Percentiles rank a stretch among this genome's conserved stretches.
Evolutionary conservation across 1,140 invertebrate genomes (phyloP).

Genomic region (Pectinophora gossypiella): DNA sequence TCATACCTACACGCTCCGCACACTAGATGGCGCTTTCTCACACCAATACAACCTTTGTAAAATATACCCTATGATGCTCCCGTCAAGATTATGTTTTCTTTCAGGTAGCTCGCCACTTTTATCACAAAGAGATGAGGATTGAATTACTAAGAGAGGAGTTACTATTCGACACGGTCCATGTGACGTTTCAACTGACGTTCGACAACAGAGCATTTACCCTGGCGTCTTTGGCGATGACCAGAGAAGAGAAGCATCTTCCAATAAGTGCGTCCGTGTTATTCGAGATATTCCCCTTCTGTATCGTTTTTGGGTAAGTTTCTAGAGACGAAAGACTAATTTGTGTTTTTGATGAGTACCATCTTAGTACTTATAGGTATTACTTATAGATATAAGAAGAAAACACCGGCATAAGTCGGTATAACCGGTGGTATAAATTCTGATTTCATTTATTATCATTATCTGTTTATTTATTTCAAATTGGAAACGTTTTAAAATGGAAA

Average conservation of each 20-base stretch:
- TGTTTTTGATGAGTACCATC: too few species aligned
- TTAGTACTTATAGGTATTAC: too few species aligned
- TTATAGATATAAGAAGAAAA: too few species aligned
- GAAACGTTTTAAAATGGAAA: too few species aligned
- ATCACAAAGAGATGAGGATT: conserved; percentile 94
- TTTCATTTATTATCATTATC: too few species aligned
- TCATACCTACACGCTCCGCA: not conserved
- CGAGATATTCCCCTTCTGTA: conserved; percentile 98
- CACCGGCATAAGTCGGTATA: too few species aligned
- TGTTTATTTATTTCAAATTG: too few species aligned
- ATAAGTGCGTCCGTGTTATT: conserved; percentile 93
- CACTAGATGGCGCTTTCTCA: conserved; percentile 7
- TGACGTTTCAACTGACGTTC: conserved; percentile 94
- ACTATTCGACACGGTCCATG: conserved; percentile 93
- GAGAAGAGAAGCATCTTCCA: conserved; percentile 90
- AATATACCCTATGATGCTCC: not conserved
- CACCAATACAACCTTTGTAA: too few species aligned
- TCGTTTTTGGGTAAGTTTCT: conserved; percentile 91
- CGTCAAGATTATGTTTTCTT: conserved; percentile 22
- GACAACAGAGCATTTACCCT: conserved; percentile 93
- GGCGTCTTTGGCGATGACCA: conserved; percentile 86
- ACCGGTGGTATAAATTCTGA: too few species aligned
- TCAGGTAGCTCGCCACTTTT: conserved; percentile 92
- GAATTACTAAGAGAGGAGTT: conserved; percentile 91
- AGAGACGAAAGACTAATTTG: too few species aligned